Evolutionary conservation across 2,113 vertebrate genomes (phyloP).

Genomic region (Erpornis zantholeuca): DNA sequence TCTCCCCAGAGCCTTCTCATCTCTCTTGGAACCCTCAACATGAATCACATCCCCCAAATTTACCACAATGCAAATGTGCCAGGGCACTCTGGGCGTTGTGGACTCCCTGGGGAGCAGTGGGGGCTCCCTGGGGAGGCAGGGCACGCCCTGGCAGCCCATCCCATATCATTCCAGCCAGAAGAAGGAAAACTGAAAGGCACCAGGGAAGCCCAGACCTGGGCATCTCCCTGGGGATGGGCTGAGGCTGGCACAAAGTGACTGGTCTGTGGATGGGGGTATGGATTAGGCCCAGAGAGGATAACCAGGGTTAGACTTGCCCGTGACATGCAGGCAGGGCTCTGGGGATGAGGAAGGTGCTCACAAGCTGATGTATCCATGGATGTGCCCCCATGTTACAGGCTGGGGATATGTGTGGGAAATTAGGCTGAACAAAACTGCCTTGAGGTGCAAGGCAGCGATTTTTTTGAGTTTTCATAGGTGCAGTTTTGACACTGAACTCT

Average conservation of each 20-base stretch:
- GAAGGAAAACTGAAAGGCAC: neutral
- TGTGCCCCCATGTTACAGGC: rapidly evolving
- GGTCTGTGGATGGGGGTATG: rapidly evolving
- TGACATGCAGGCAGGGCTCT: rapidly evolving
- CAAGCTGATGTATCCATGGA: neutral
- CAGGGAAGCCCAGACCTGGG: neutral
- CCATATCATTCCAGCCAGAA: too few relatives aligned
- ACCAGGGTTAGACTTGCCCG: rapidly evolving
- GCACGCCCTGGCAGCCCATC: neutral
- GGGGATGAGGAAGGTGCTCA: neutral
- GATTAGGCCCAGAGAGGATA: neutral
- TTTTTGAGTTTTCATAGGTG: neutral
- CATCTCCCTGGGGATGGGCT: rapidly evolving
- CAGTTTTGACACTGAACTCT: neutral
- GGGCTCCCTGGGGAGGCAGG: rapidly evolving
- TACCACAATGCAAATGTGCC: neutral
- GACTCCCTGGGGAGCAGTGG: neutral
- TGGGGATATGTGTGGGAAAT: rapidly evolving
- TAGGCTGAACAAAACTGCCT: neutral
- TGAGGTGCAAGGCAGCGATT: neutral
- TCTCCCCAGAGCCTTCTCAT: neutral
- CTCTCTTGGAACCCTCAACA: neutral
- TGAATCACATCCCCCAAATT: neutral
- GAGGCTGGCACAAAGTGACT: neutral
- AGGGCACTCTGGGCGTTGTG: neutral